Percentiles rank a stretch among this genome's conserved stretches.
phyloP scores from a whole-genome alignment of 1,140 invertebrate species.

The Bombus affinis region DNA sequence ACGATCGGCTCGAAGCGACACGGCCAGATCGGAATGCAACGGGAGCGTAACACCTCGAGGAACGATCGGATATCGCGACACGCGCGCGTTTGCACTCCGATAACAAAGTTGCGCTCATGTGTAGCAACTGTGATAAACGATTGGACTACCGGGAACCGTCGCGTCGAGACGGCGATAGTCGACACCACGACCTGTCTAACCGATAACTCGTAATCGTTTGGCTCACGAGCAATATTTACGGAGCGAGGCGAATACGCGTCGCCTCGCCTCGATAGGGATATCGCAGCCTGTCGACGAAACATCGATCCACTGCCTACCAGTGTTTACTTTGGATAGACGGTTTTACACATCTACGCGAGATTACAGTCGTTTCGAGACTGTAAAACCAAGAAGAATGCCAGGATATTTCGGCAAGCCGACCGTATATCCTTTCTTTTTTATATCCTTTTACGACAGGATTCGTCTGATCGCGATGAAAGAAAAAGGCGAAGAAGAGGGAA shows the following conservation, averaged over 20 bases:
- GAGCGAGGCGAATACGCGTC: not conserved
- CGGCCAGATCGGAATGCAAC: conserved; percentile 33
- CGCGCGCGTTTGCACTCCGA: conserved; percentile 58
- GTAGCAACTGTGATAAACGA: conserved; percentile 51
- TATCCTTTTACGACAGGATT: not conserved
- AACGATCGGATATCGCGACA: conserved; percentile 59
- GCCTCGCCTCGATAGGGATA: conserved; percentile 15
- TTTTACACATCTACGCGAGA: not conserved
- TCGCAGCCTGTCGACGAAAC: conserved; percentile 8
- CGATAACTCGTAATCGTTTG: conserved; percentile 59
- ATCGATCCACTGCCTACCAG: conserved; percentile 25
- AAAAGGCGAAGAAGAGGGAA: not conserved
- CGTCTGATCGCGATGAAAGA: not conserved
- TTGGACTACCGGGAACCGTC: conserved; percentile 60
- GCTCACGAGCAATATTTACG: conserved; percentile 51
- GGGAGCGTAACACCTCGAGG: conserved; percentile 34
- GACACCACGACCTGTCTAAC: conserved; percentile 41
- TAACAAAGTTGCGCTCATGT: conserved; percentile 55
- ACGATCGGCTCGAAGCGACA: not conserved
- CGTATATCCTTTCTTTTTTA: not conserved
- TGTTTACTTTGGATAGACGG: conserved; percentile 20
- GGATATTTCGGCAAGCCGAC: no score
- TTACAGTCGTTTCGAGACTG: not conserved
- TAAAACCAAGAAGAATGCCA: not conserved
- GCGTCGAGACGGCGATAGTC: conserved; percentile 49